Conservation (phyloP, 2,797 vertebrate species). For the Gallinago nigripennis region DNA sequence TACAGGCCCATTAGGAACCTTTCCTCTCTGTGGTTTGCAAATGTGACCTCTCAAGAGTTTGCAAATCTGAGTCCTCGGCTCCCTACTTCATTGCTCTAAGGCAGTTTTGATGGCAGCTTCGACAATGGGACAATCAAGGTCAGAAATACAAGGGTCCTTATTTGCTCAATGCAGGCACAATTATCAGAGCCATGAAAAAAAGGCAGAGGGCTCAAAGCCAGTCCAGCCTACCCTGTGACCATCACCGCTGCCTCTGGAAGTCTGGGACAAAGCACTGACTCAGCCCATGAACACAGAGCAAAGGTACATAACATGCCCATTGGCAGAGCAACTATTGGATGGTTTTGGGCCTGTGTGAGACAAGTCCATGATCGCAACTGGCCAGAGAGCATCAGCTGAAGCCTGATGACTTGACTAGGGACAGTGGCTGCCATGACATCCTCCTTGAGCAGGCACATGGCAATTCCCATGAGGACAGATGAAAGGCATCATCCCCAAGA, state of each 20-base stretch:
- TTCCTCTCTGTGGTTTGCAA: not conserved
- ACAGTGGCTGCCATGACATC: not conserved
- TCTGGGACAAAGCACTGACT: not conserved
- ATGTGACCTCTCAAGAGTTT: not conserved
- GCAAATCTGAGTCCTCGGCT: not conserved
- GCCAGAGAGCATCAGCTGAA: not conserved
- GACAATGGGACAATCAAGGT: not conserved
- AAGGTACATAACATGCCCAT: fast-evolving
- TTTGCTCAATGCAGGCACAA: not conserved
- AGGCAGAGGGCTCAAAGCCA: not conserved
- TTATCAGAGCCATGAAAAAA: not conserved
- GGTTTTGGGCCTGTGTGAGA: not conserved
- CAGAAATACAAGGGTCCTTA: not conserved
- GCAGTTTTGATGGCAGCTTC: not conserved
- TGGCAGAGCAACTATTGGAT: not conserved
- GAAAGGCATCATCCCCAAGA: not conserved
- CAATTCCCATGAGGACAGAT: not conserved
- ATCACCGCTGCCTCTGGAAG: not conserved
- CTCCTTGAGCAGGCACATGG: not conserved
- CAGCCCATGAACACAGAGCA: not conserved
- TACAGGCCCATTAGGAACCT: not conserved
- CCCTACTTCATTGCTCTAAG: not conserved
- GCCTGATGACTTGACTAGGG: not conserved
- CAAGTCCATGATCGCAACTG: not conserved
- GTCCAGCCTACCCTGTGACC: not conserved